A percentile compares a stretch with the other conserved stretches of the same genome.
These are phyloP conservation scores for Petrolisthes manimaculis DNA, from an alignment of 2,888 invertebrate species.

Conservation along the genomic window DNA sequence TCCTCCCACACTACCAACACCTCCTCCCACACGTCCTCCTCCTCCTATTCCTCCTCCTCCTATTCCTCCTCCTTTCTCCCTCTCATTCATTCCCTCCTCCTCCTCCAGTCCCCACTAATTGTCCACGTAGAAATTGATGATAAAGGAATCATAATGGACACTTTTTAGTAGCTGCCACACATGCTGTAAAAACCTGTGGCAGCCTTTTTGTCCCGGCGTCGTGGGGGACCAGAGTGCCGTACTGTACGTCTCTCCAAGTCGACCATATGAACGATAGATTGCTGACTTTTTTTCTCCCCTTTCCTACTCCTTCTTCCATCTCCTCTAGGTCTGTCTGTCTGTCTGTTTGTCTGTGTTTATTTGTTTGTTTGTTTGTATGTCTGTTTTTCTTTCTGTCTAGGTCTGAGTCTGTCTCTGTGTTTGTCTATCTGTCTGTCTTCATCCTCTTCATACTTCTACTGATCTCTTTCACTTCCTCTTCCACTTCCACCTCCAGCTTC, in stretches of 20 bases:
- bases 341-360: background rate
- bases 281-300: too few relatives aligned
- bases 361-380: background rate
- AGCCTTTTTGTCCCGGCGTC: too few relatives aligned
- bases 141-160: background rate
- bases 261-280: too few relatives aligned
- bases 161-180: background rate
- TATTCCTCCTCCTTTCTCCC: background rate
- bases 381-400: background rate
- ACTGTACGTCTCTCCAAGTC: too few relatives aligned
- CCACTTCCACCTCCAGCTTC: background rate
- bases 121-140: background rate
- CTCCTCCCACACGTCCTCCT: background rate
- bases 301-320: background rate
- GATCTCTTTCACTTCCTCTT: background rate
- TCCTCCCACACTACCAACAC: background rate
- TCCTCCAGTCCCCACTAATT: background rate
- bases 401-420: background rate
- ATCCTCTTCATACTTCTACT: background rate
- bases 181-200: too few relatives aligned
- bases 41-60: background rate
- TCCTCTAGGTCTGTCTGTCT: background rate
- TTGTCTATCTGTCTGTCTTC: background rate
- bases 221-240: too few relatives aligned
- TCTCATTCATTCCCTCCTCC: background rate